Evolutionary conservation across 2,113 vertebrate genomes (phyloP).

Genomic region (Recurvirostra avosetta): DNA sequence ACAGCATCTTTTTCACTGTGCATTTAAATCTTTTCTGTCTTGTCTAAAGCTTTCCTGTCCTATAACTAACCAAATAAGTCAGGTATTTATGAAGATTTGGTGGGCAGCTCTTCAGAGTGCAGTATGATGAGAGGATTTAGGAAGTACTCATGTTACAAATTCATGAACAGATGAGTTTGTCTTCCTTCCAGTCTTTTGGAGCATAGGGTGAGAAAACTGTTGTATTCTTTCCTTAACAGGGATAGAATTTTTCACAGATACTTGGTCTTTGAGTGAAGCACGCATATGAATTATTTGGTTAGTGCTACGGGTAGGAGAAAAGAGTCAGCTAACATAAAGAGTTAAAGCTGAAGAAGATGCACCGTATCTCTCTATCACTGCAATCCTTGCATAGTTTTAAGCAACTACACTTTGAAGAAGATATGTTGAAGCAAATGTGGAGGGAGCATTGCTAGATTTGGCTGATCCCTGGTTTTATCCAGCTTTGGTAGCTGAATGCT

Average conservation of each 20-base stretch:
- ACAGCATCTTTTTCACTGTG: neutral
- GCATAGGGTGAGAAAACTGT: neutral
- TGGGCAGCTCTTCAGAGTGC: neutral
- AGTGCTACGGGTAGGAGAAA: neutral
- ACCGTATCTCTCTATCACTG: rapidly evolving
- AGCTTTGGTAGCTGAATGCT: neutral
- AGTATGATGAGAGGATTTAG: neutral
- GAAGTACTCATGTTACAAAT: neutral
- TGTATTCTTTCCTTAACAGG: neutral
- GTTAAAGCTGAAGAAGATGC: neutral
- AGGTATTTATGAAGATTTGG: neutral
- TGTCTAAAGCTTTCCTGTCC: neutral
- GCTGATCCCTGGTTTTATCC: neutral
- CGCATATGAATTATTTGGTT: neutral
- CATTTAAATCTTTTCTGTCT: neutral
- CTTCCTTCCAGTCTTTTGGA: neutral
- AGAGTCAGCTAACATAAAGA: neutral
- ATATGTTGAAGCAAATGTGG: neutral
- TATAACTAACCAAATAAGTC: neutral
- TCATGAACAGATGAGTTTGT: neutral
- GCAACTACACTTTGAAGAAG: neutral
- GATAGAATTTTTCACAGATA: neutral
- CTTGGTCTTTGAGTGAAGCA: neutral
- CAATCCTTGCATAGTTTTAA: neutral
- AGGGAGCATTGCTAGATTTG: neutral